These are phyloP conservation scores for Gallinago jamesoni DNA, from an alignment of 2,113 vertebrate genomes.

Conservation along the genomic window DNA sequence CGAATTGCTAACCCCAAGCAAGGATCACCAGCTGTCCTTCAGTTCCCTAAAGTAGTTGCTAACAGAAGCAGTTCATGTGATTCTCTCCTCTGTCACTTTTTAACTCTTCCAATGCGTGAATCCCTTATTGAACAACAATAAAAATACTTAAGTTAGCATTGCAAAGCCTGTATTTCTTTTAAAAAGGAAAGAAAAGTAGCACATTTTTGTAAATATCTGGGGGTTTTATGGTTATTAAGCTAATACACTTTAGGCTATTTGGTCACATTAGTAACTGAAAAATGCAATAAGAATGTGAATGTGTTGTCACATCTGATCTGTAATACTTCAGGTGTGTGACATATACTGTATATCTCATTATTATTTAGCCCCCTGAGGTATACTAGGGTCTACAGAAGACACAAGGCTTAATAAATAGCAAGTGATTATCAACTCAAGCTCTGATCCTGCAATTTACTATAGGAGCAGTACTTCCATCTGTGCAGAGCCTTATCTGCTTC, in stretches of 20 bases:
- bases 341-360: not conserved
- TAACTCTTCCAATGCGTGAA: conserved; percentile 23
- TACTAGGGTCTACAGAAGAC: not conserved
- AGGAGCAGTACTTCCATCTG: conserved; percentile 11
- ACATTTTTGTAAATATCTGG: conserved; percentile 1
- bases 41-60: conserved; percentile 33
- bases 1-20: conserved; percentile 35
- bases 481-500: conserved; percentile 12
- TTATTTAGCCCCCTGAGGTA: conserved; percentile 18
- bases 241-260: conserved; percentile 39
- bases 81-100: not conserved
- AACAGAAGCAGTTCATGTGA: conserved; percentile 7
- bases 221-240: conserved; percentile 25
- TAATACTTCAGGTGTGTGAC: conserved; percentile 27
- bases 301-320: conserved; percentile 10
- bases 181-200: not conserved
- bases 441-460: not conserved
- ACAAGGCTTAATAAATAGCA: not conserved
- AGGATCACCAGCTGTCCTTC: conserved; percentile 54
- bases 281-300: not conserved
- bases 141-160: conserved; percentile 7
- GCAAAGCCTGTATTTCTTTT: not conserved
- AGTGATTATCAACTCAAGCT: conserved; percentile 39
- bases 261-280: conserved; percentile 25
- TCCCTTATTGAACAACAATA: not conserved